Conservation (phyloP, 2,888 invertebrate species). For the Tridacna crocea region DNA sequence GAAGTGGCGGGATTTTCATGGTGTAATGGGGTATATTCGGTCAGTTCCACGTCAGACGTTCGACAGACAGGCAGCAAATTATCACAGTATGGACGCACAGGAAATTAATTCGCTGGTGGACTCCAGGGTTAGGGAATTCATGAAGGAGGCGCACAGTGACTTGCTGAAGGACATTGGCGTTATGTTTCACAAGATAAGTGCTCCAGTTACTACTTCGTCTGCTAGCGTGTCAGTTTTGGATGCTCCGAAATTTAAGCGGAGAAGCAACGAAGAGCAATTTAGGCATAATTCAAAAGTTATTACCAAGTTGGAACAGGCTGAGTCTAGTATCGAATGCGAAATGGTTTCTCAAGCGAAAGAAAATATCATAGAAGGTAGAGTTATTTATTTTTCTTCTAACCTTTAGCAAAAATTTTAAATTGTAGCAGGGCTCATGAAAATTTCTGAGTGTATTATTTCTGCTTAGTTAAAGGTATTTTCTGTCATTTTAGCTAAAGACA, state of each 20-base stretch:
- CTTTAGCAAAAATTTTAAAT: too few relatives aligned
- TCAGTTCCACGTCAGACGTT: too few relatives aligned
- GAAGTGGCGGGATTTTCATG: too few relatives aligned
- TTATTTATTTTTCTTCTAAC: too few relatives aligned
- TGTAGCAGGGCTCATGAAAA: too few relatives aligned
- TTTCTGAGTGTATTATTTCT: too few relatives aligned
- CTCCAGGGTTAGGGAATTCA: neutral
- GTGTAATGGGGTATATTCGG: too few relatives aligned
- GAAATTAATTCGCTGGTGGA: neutral
- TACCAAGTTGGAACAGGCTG: neutral
- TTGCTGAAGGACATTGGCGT: neutral
- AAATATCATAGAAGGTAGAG: neutral
- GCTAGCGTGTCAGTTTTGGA: neutral
- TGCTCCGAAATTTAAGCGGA: neutral
- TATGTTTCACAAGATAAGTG: constrained; percentile 1
- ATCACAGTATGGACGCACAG: too few relatives aligned
- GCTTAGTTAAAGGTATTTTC: neutral
- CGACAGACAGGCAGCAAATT: too few relatives aligned
- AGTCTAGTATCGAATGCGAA: neutral
- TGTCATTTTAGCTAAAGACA: neutral
- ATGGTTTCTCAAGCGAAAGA: neutral
- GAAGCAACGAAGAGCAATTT: neutral
- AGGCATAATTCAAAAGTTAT: neutral
- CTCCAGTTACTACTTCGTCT: neutral
- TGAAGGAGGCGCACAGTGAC: neutral